These are phyloP conservation scores for Carterocephalus palaemon DNA, from an alignment of 2,888 invertebrate species.

Conservation along the genomic window DNA sequence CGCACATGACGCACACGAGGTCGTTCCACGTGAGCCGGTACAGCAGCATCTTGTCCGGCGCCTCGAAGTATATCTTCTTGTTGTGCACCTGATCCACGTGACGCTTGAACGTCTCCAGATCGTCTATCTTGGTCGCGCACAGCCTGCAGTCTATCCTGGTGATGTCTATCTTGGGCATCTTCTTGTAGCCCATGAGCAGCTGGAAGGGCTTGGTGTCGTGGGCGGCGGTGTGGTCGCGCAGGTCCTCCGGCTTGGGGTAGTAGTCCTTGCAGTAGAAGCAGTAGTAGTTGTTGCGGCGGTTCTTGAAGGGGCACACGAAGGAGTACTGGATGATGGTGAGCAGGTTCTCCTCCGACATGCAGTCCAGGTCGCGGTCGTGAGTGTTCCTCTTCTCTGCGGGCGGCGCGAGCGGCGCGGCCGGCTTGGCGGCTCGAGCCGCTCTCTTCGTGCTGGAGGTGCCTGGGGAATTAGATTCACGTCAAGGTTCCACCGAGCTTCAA, in stretches of 20 bases:
- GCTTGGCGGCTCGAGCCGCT: conserved; percentile 35
- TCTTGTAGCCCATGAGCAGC: conserved; percentile 64
- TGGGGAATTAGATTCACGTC: neutral
- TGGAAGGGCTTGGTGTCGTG: conserved; percentile 71
- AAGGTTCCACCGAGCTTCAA: neutral
- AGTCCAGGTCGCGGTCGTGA: conserved; percentile 63
- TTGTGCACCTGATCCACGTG: conserved; percentile 62
- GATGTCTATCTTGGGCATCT: conserved; percentile 69
- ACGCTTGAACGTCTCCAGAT: conserved; percentile 56
- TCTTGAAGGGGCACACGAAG: conserved; percentile 68
- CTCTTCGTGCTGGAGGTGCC: conserved; percentile 30
- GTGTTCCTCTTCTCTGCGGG: conserved; percentile 59
- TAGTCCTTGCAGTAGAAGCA: conserved; percentile 73
- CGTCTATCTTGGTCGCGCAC: conserved; percentile 58
- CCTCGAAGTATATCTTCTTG: conserved; percentile 68
- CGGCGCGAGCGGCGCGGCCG: too few relatives aligned
- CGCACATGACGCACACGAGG: conserved; percentile 66
- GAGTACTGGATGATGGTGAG: conserved; percentile 68
- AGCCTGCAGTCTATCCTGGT: conserved; percentile 65
- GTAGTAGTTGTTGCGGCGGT: conserved; percentile 66
- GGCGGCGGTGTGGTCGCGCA: conserved; percentile 60
- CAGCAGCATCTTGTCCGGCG: conserved; percentile 61
- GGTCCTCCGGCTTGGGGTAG: conserved; percentile 65
- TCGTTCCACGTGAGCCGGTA: conserved; percentile 67
- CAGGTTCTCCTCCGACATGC: conserved; percentile 69